Evolutionary conservation across 2,797 vertebrate species (phyloP).

Genomic region (Leptodactylus fallax): DNA sequence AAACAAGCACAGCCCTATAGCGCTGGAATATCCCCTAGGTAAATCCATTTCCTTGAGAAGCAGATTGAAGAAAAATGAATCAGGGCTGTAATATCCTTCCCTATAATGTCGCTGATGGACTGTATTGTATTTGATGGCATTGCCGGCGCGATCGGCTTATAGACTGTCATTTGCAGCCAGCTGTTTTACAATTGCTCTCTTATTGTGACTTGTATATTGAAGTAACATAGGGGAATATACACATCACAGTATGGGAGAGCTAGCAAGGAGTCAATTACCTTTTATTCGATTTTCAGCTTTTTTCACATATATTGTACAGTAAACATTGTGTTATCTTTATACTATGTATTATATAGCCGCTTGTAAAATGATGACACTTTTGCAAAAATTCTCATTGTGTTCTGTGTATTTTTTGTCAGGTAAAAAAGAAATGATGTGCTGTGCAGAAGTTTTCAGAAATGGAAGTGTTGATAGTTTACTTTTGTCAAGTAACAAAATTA

Average conservation of each 20-base stretch:
- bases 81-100: slow-evolving; percentile 18
- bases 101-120: background rate
- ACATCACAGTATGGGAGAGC: slow-evolving; percentile 15
- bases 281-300: background rate
- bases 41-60: slow-evolving; percentile 22
- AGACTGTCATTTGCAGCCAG: slow-evolving; percentile 28
- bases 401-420: too few species aligned
- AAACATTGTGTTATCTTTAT: slow-evolving; percentile 16
- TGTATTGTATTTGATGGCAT: background rate
- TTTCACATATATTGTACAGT: background rate
- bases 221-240: background rate
- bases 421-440: too few species aligned
- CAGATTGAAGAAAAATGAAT: slow-evolving; percentile 19
- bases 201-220: slow-evolving; percentile 22
- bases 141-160: slow-evolving; percentile 7
- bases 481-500: too few species aligned
- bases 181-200: slow-evolving; percentile 29
- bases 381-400: too few species aligned
- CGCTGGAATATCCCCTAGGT: slow-evolving; percentile 4
- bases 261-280: background rate
- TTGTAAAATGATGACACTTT: background rate
- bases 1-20: background rate
- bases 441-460: too few species aligned
- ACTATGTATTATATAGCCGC: background rate
- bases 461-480: too few species aligned